Evolutionary conservation across 2,888 invertebrate species (phyloP), one percentile per base, ranked within the genome.

Genomic region (Labia minor): DNA sequence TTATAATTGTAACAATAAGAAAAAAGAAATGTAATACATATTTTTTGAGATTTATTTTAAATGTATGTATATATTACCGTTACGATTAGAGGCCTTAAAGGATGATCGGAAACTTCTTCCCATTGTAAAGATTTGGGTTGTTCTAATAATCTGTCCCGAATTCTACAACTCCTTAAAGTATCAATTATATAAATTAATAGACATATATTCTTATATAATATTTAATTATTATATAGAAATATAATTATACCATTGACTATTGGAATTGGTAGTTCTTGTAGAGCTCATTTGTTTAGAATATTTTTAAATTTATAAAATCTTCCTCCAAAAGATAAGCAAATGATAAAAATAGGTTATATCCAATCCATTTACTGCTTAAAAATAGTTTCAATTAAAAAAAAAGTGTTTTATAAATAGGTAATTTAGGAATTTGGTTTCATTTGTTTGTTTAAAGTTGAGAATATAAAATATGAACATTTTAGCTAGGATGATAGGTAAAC

Each of bases 91-190:
- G 81, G 79, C 74, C 83, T 85, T 8, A 86, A 74, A 11, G 86
- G 86, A 77, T 86, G 85, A 49, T 86, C 85, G 66, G 72, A 72
- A 1, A 80, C 79, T 70, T 79, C 78, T 67, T 78, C 77, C 16
- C 64, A 67, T 18, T 61, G 61, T 14, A 72, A 63, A 33, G 64
- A 20, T 37, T 65, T 69, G 62, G 69, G 69, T 16, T 63, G 37
- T 61, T 70, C 70, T 16, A 63, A 37, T 18, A 26, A 62, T 64
- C 69, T 69, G 61, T 70, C 68, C 11, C 67, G 64, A 8, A 65
- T 62, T 21, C 67, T 63, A 18, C 67, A 69, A 21, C 67, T 68
- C 71, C 71, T 71, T 16, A 14, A 64, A 66, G 49, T 3, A n/a
- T 8, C 4, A 49, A 49, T 26, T 26, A 26, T 8, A 6, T 6